Evolutionary conservation across 2,888 invertebrate species (phyloP), one percentile per base, ranked within the genome.

Genomic region (Noctua comes): DNA sequence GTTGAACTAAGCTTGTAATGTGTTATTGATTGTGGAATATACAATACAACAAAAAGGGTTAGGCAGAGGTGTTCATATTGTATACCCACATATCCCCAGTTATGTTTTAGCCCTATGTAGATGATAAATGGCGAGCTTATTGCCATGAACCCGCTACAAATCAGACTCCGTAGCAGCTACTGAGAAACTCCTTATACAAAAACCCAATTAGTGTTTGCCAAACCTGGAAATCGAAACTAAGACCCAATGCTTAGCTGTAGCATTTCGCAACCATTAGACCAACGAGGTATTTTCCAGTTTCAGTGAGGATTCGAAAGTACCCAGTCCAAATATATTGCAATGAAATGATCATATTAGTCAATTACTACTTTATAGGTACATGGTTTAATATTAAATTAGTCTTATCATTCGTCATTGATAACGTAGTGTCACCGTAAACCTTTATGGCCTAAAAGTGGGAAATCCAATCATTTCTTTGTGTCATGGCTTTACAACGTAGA

Each of bases 1-100:
- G 46, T 27, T 46, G 11, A 54, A 48, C 54, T 69, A 75, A 75
- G 80, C 77, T 73, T 75, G 74, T 74, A 43, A 73, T 46, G 48
- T 62, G 21, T 48, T 62, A 21, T 24, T 59, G 48, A 73, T 73
- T 73, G 36, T 40, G 59, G 46, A 59, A 46, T 6, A 27, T 72
- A 36, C 21, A 73, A 59, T 71, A 43, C 31, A 31, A 31, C 31
- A 31, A 31, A 31, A 31, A 31, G 31, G 31, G 31, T 31, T 31
- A 31, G 31, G 31, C 31, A 31, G 31, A 31, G 31, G 31, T 31
- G 0, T 31, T 31, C 31, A 31, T 31, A 31, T 31, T 3, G 31
- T 3, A n/a, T 31, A 31, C 31, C 31, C 31, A 31, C 3, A 31
- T 31, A 31, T 31, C 31, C 31, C 31, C 31, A 31, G 31, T 31